These are phyloP conservation scores for Meriones unguiculatus DNA, from an alignment of 2,113 vertebrate genomes.

Conservation along the genomic window DNA sequence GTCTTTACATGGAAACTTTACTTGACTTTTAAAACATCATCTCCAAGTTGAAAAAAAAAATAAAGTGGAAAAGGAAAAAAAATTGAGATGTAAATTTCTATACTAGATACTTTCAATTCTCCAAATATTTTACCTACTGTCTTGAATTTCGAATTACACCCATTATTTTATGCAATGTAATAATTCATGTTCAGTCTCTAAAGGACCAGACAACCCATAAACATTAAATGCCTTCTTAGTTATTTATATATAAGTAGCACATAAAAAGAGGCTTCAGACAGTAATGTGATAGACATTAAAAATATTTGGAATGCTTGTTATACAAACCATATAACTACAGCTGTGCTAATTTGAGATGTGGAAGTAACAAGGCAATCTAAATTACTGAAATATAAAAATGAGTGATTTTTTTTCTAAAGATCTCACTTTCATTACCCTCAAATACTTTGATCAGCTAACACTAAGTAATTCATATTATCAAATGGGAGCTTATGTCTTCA, in stretches of 20 bases:
- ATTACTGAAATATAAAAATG: neutral
- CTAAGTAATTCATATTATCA: neutral
- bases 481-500: neutral
- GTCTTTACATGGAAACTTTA: neutral
- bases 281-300: neutral
- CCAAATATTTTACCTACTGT: neutral
- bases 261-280: neutral
- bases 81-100: neutral
- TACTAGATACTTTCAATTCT: neutral
- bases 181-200: neutral
- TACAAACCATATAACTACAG: neutral
- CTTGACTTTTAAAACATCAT: neutral
- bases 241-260: neutral
- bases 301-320: neutral
- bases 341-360: neutral
- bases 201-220: neutral
- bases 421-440: neutral
- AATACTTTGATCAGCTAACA: neutral
- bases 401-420: constrained; percentile 16
- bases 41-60: neutral
- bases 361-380: neutral
- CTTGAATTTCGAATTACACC: neutral
- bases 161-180: neutral
- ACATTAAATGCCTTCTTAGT: neutral
- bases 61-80: neutral